A percentile compares a stretch with the other conserved stretches of the same genome.
Conservation (phyloP, 2,888 invertebrate species). For the Zygogramma bicolorata region DNA sequence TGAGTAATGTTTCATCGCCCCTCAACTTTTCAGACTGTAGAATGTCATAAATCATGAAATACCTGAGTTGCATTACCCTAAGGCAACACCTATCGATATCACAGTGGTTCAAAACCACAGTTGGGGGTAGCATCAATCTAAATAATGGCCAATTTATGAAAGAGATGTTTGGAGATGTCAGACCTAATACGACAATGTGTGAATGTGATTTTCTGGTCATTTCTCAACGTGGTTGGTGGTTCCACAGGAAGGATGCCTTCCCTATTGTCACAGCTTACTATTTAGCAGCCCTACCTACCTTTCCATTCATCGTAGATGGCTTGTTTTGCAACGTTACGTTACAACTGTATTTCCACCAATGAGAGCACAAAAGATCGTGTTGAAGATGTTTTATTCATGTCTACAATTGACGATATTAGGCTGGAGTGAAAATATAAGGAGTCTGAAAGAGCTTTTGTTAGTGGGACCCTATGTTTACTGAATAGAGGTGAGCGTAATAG, state of each 20-base stretch:
- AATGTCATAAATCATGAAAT: too few relatives aligned
- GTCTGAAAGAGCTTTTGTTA: neutral
- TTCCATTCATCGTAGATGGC: conserved; percentile 21
- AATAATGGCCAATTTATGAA: conserved; percentile 67
- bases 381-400: conserved; percentile 40
- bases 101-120: conserved; percentile 66
- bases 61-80: neutral
- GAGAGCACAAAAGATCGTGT: conserved; percentile 40
- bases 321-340: conserved; percentile 53
- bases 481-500: neutral
- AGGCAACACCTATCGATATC: conserved; percentile 18
- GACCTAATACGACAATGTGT: conserved; percentile 69
- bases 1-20: too few relatives aligned
- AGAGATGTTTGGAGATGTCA: conserved; percentile 68
- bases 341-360: conserved; percentile 49
- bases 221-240: conserved; percentile 62
- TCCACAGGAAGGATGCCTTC: conserved; percentile 41
- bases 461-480: neutral
- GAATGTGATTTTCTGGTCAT: conserved; percentile 67
- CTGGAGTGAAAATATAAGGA: conserved; percentile 26
- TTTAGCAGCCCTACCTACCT: conserved; percentile 32
- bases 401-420: conserved; percentile 34
- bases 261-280: conserved; percentile 45
- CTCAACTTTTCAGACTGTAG: too few relatives aligned
- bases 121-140: conserved; percentile 68